Percentiles rank a stretch among this genome's conserved stretches.
These are phyloP conservation scores for Jaculus jaculus DNA, from an alignment of 2,113 vertebrate genomes.

Conservation along the genomic window DNA sequence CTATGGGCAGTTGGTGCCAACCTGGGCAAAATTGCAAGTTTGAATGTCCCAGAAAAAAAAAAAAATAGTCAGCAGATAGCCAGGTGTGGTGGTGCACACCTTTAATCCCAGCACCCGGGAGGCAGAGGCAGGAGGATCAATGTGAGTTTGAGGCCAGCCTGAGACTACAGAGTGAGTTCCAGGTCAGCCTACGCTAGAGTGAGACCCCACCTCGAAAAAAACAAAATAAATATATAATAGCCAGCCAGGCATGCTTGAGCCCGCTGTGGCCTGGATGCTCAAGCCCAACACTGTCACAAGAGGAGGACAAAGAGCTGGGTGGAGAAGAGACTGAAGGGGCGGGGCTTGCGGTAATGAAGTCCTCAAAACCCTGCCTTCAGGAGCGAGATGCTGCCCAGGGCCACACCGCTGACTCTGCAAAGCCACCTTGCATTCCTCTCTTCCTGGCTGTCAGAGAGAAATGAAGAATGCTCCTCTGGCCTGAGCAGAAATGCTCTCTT, in stretches of 20 bases:
- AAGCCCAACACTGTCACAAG: neutral
- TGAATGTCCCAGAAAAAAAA: neutral
- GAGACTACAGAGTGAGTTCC: too few relatives aligned
- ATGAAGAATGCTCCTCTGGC: conserved; percentile 78
- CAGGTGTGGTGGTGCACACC: too few relatives aligned
- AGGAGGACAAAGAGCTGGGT: neutral
- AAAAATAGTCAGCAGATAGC: neutral
- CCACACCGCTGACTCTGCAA: neutral
- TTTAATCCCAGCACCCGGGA: too few relatives aligned
- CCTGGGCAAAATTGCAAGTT: neutral
- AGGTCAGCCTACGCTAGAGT: too few relatives aligned
- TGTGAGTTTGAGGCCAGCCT: too few relatives aligned
- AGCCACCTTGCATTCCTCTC: conserved; percentile 74
- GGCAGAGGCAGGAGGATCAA: too few relatives aligned
- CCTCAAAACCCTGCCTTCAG: neutral
- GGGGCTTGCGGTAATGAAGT: neutral
- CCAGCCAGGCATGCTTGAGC: rapidly evolving
- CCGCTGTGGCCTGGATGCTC: rapidly evolving
- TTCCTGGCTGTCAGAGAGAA: conserved; percentile 80
- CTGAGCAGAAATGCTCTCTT: conserved; percentile 72
- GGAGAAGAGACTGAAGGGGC: neutral
- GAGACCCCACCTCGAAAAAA: too few relatives aligned
- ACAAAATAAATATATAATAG: too few relatives aligned
- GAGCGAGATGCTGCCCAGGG: conserved; percentile 40
- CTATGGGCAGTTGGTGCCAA: rapidly evolving